Base-by-base conservation (phyloP, 2,113 vertebrate genomes). In the Scatophagus argus region DNA sequence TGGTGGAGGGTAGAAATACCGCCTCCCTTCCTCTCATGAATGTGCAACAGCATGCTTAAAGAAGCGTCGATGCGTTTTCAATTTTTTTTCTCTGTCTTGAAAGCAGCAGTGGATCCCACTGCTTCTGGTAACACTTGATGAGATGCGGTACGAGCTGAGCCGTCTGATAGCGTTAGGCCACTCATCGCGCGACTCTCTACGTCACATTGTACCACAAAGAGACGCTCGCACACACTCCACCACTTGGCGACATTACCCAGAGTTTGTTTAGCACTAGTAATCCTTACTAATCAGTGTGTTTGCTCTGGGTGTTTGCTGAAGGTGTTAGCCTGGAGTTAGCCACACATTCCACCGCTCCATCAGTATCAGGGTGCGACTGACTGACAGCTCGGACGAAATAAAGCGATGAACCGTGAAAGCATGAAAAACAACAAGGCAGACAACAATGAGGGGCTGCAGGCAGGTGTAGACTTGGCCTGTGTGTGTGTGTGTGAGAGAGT, bases 211-310 rank as follows among this genome's bases (percentile, higher is more conserved):
- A 4, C 56, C 46, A 46, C 47, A 21, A 43, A 46, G 12, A 66
- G 72, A 55, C 55, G 39, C 46, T 4, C 43, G 41, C 31, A 21
- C 72, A 23, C 66, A 29, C 8, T 39, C 77, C 47, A 52, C 39
- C 70, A 75, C 75, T 85, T 70, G 76, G 67, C 32, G 55, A 71
- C 80, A 47, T 72, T 44, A 67, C 25, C 60, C 80, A 27, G 74
- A 77, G 89, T 94, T 93, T 90, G 89, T 82, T 90, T 84, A 89
- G 91, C 44, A 14, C 69, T 56, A 6, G 81, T 91, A 92, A 93
- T 94, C 89, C 78, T n/a, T 65, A 36, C 75, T 89, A 89, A 94
- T 92, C 91, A 84, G 82, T 44, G 78, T 93, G 91, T 94, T 94
- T 94, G 87, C 88, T 44, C 63, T 21, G 69, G 64, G 60, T 91